Evolutionary conservation across 2,888 invertebrate species (phyloP), one percentile per base, ranked within the genome.

Genomic region (Escarpia spicata): DNA sequence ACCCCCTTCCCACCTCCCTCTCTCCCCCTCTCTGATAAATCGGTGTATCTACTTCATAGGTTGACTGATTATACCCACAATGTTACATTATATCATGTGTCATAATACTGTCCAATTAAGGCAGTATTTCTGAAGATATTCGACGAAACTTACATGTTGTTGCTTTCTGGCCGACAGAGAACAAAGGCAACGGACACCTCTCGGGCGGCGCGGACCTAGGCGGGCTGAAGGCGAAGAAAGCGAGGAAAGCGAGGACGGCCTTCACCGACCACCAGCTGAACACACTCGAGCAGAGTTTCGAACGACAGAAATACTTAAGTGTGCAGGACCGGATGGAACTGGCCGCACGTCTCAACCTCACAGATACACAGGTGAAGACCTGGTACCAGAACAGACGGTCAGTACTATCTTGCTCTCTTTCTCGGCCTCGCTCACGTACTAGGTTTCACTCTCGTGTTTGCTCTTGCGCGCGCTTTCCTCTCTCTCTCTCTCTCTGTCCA

Each of bases 301-400:
- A 99, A 97, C 97, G 98, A 94, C 99, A 99, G 97, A 99, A 99
- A 97, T 99, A 96, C 94, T 95, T 96, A 60, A 96, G 96, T 93
- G 96, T 96, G 1, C 99, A 99, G 96, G 99, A 99, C 96, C 95
- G 99, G 94, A 99, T 99, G 98, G 99, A 99, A 97, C 97, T 99
- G 95, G 99, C 99, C 0, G 98, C 99, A 91, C 98, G 97, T 97
- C 96, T 99, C 95, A 98, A 98, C 95, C 97, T 99, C 93, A 99
- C 99, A 91, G 99, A 99, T 97, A 99, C 99, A 92, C 99, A 99
- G 97, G 99, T 99, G 96, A 99, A 99, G 97, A 99, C 99, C 95
- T 99, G 99, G 99, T 99, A 99, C 97, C 99, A 99, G 97, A 99
- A 99, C 96, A 97, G 99, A 97, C 98, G 99, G 99, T 96, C 15